These are phyloP conservation scores for Andrena bucephala DNA, from an alignment of 2,888 invertebrate species.

Conservation along the genomic window DNA sequence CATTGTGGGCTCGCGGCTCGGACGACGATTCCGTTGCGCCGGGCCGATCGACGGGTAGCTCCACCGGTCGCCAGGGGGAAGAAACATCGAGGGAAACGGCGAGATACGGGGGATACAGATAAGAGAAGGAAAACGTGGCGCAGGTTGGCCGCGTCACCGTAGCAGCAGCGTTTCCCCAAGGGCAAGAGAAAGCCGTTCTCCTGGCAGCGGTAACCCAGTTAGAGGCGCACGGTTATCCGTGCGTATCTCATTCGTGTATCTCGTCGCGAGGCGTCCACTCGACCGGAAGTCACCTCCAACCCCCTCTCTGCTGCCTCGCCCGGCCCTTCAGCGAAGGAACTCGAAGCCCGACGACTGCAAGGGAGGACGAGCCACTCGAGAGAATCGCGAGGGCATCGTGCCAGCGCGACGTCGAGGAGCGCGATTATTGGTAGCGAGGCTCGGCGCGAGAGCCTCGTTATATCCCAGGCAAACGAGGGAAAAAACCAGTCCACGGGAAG, in stretches of 20 bases:
- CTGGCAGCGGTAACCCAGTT: constrained; percentile 73
- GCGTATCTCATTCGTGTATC: constrained; percentile 56
- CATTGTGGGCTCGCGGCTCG: constrained; percentile 37
- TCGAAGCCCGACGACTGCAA: constrained; percentile 8
- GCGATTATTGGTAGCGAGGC: constrained; percentile 55
- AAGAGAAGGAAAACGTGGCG: constrained; percentile 31
- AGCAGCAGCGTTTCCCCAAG: constrained; percentile 65
- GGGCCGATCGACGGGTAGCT: constrained; percentile 54
- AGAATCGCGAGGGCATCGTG: constrained; percentile 47
- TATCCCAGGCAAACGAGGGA: constrained; percentile 1
- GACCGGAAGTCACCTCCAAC: constrained; percentile 58
- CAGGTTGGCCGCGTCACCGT: constrained; percentile 33
- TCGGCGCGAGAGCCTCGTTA: constrained; percentile 39
- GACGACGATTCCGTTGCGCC: constrained; percentile 64
- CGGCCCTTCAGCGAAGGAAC: constrained; percentile 28
- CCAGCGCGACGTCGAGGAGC: constrained; percentile 33
- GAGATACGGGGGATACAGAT: constrained; percentile 13
- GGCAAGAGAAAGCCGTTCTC: constrained; percentile 72
- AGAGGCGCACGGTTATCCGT: constrained; percentile 56
- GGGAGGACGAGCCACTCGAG: constrained; percentile 26
- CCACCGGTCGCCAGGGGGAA: neutral
- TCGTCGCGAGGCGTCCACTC: constrained; percentile 52
- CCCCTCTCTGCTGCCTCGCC: neutral
- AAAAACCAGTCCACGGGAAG: constrained; percentile 1
- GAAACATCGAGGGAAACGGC: constrained; percentile 31